Evolutionary conservation across 1,140 invertebrate species (phyloP).

Genomic region (Brachionus asplanchnoidis): DNA sequence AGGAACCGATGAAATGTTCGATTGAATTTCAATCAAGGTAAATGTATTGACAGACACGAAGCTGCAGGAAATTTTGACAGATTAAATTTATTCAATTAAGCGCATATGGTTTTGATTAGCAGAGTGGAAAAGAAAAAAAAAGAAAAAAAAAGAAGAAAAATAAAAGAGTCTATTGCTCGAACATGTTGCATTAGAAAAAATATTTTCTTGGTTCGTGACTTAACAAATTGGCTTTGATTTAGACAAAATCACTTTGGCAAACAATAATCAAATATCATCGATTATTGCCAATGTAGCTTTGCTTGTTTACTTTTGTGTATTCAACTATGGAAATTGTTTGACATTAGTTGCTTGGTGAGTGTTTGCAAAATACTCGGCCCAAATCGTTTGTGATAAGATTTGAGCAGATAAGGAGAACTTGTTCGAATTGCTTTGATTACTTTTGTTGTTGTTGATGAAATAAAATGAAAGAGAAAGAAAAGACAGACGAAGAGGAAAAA

Average conservation of each 20-base stretch:
- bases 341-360: background rate
- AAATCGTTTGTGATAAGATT: background rate
- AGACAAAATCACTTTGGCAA: slow-evolving; percentile 1
- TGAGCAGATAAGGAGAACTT: background rate
- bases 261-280: slow-evolving; percentile 36
- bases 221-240: slow-evolving; percentile 23
- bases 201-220: slow-evolving; percentile 7
- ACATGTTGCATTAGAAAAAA: background rate
- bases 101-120: slow-evolving; percentile 10
- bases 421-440: background rate
- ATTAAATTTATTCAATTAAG: slow-evolving; percentile 14
- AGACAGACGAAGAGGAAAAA: background rate
- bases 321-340: background rate
- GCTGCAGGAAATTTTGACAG: slow-evolving; percentile 6
- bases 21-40: slow-evolving; percentile 25
- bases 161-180: background rate
- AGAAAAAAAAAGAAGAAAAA: background rate
- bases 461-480: background rate
- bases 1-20: slow-evolving; percentile 11
- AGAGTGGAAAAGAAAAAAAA: background rate
- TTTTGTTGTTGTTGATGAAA: background rate
- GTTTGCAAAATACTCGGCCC: background rate
- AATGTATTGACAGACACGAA: slow-evolving; percentile 22
- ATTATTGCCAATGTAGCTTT: background rate
- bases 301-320: background rate